These are phyloP conservation scores for Drosophila kambysellisi DNA, from an alignment of 2,888 invertebrate genomes.

Conservation along the genomic window DNA sequence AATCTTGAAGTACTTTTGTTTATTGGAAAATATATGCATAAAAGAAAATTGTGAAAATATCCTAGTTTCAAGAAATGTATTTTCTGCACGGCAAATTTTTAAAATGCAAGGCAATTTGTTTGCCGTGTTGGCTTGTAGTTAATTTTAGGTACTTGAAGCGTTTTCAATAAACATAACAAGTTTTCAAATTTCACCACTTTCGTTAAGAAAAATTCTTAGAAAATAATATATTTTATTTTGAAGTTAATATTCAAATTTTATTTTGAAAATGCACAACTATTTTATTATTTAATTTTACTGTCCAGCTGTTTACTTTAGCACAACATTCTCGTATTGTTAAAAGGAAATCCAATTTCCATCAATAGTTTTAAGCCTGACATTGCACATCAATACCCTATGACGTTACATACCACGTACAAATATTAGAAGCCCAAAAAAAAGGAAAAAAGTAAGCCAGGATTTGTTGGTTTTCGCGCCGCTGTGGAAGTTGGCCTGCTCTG, in stretches of 20 bases:
- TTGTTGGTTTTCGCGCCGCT: slow-evolving; percentile 4
- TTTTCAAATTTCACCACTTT: background rate
- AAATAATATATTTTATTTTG: no score
- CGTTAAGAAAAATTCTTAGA: no score
- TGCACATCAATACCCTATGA: background rate
- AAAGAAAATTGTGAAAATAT: background rate
- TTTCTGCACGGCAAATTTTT: background rate
- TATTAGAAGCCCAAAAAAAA: background rate
- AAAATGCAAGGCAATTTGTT: background rate
- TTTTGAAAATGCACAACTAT: background rate
- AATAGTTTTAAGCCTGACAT: background rate
- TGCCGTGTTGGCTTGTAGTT: background rate
- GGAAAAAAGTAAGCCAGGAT: slow-evolving; percentile 4
- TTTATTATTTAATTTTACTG: background rate
- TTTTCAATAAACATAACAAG: background rate
- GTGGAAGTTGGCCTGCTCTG: slow-evolving; percentile 29
- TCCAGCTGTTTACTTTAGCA: no score
- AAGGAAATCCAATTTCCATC: background rate
- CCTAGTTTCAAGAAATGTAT: background rate
- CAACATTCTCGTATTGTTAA: no score
- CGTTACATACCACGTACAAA: background rate
- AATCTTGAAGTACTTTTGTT: background rate
- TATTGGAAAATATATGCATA: background rate
- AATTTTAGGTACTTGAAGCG: background rate
- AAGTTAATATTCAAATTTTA: no score